A percentile compares a stretch with the other conserved stretches of the same genome.
Conservation (phyloP, 1,140 invertebrate species). For the Archivesica marissinica region DNA sequence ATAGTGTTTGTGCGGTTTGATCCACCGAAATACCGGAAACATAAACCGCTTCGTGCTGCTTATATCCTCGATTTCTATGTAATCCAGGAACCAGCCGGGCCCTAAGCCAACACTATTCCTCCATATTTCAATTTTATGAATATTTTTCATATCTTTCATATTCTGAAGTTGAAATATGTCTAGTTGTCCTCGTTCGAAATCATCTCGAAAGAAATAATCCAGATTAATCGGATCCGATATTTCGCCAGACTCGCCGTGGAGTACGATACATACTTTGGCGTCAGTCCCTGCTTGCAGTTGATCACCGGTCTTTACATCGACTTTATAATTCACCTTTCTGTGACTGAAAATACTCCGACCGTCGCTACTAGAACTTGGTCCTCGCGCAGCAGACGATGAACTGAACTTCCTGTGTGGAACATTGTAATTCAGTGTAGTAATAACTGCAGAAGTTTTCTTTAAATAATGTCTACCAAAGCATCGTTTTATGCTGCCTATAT, state of each 20-base stretch:
- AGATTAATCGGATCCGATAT: conserved; percentile 78
- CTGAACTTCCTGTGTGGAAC: background rate
- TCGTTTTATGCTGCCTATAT: background rate
- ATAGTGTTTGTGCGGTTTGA: conserved; percentile 75
- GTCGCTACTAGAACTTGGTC: background rate
- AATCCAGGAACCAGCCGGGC: conserved; percentile 84
- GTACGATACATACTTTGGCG: conserved; percentile 81
- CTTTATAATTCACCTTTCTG: conserved; percentile 60
- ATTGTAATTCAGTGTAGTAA: background rate
- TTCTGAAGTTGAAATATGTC: conserved; percentile 78
- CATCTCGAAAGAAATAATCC: conserved; percentile 81
- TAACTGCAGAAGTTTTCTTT: background rate
- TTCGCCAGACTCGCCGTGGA: conserved; percentile 80
- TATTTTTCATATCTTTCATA: conserved; percentile 69
- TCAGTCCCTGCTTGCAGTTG: conserved; percentile 83
- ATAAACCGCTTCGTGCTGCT: conserved; percentile 80
- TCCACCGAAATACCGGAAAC: conserved; percentile 69
- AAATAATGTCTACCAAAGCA: background rate
- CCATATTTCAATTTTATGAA: conserved; percentile 65
- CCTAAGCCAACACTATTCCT: conserved; percentile 74
- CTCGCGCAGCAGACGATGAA: background rate
- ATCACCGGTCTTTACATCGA: conserved; percentile 84
- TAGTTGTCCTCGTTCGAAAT: conserved; percentile 82
- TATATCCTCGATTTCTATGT: conserved; percentile 81
- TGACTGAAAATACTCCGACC: conserved; percentile 26